Evolutionary conservation across 2,888 invertebrate genomes (phyloP).

Genomic region (Scaeva pyrastri): DNA sequence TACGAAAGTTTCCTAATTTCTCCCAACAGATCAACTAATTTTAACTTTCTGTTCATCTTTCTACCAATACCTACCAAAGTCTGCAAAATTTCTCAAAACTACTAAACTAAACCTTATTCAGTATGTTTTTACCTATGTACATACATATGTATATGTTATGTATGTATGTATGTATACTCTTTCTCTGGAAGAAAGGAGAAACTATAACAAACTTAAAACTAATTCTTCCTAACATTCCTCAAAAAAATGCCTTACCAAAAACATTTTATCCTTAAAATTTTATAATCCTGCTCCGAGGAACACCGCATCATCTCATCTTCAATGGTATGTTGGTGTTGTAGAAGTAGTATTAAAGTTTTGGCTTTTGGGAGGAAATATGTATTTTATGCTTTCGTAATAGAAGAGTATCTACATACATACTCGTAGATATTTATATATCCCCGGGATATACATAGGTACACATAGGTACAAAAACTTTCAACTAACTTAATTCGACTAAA

Average conservation of each 20-base stretch:
- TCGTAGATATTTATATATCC: not conserved
- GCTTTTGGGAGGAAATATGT: constrained; percentile 34
- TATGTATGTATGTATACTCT: no score
- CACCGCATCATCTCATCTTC: not conserved
- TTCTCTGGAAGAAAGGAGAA: not conserved
- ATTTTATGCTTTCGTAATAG: not conserved
- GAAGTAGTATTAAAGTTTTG: constrained; percentile 50
- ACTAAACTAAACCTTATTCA: not conserved
- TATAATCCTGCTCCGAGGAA: not conserved
- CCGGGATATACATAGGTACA: not conserved
- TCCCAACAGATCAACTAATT: not conserved
- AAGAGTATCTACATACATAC: not conserved
- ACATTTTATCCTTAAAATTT: not conserved
- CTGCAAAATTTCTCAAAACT: not conserved
- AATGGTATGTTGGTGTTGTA: no score
- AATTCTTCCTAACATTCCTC: not conserved
- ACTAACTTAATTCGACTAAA: constrained; percentile 2
- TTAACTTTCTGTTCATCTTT: not conserved
- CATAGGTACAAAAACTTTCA: constrained; percentile 8
- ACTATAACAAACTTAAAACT: not conserved
- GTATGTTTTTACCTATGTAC: not conserved
- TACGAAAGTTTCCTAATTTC: not conserved
- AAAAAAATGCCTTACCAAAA: not conserved
- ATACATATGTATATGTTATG: no score
- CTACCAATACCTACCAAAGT: no score